Percentiles rank a stretch among this genome's conserved stretches.
phyloP scores from a whole-genome alignment of 2,113 vertebrate genomes.

The Machaerirhynchus nigripectus region DNA sequence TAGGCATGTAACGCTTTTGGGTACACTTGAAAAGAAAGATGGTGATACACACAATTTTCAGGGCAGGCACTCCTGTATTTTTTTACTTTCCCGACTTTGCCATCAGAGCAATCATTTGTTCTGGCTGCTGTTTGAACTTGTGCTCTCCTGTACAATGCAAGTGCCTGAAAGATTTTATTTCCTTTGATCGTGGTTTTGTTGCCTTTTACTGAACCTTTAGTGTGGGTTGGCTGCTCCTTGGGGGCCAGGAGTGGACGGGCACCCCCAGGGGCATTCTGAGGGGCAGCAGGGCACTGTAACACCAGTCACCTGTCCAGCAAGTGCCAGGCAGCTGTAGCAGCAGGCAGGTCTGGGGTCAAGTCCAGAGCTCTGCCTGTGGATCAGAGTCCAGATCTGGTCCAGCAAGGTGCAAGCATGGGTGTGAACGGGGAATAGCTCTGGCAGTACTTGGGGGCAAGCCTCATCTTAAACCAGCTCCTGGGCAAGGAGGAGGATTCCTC shows the following conservation, averaged over 20 bases:
- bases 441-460: fast-evolving
- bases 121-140: neutral
- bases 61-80: neutral
- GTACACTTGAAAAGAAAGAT: neutral
- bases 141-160: neutral
- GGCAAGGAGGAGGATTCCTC: neutral
- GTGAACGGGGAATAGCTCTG: fast-evolving
- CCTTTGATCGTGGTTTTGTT: neutral
- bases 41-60: neutral
- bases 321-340: too few relatives aligned
- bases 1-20: fast-evolving
- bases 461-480: neutral
- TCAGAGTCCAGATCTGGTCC: too few relatives aligned
- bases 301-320: fast-evolving
- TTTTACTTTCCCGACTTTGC: neutral
- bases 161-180: neutral
- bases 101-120: neutral
- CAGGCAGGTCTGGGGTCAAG: neutral
- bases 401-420: neutral
- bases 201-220: neutral
- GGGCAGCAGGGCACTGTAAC: neutral
- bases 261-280: neutral
- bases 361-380: fast-evolving
- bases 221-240: fast-evolving
- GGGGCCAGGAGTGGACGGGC: fast-evolving